These are phyloP conservation scores for Rhinella marina DNA, from an alignment of 2,797 vertebrate genomes.

Conservation along the genomic window DNA sequence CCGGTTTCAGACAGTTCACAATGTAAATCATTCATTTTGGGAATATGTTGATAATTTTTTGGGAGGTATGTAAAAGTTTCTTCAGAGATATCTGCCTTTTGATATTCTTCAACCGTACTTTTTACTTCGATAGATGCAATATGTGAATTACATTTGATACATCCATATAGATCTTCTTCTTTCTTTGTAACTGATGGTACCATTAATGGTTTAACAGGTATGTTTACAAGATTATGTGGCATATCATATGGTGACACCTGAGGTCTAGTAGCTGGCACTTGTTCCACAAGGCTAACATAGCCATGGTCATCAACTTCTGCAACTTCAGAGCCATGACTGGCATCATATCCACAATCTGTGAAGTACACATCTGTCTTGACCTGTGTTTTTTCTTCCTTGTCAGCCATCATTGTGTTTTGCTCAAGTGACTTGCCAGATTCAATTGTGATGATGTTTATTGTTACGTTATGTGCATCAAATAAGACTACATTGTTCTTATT, in stretches of 20 bases:
- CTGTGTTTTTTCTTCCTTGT: neutral
- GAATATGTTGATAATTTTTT: constrained; percentile 31
- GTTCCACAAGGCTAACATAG: constrained; percentile 35
- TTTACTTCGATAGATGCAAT: constrained; percentile 25
- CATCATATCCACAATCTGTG: neutral
- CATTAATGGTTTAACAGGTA: neutral
- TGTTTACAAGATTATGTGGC: constrained; percentile 31
- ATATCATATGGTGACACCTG: constrained; percentile 45
- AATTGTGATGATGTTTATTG: constrained; percentile 30
- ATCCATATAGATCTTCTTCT: constrained; percentile 64
- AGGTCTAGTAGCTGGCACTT: neutral
- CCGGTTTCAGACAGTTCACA: neutral
- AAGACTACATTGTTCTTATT: constrained; percentile 19
- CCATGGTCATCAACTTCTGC: constrained; percentile 21
- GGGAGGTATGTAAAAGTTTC: neutral
- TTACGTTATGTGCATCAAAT: constrained; percentile 14
- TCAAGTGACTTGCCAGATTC: neutral
- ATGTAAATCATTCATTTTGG: neutral
- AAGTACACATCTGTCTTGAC: neutral
- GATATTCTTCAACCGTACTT: neutral
- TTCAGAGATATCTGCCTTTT: constrained; percentile 21
- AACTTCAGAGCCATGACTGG: neutral
- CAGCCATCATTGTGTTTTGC: neutral
- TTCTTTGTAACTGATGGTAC: neutral
- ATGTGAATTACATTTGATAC: constrained; percentile 63